Percentiles rank a stretch among this genome's conserved stretches.
phyloP scores from a whole-genome alignment of 2,888 invertebrate species.

The Drosophila anomalipes region DNA sequence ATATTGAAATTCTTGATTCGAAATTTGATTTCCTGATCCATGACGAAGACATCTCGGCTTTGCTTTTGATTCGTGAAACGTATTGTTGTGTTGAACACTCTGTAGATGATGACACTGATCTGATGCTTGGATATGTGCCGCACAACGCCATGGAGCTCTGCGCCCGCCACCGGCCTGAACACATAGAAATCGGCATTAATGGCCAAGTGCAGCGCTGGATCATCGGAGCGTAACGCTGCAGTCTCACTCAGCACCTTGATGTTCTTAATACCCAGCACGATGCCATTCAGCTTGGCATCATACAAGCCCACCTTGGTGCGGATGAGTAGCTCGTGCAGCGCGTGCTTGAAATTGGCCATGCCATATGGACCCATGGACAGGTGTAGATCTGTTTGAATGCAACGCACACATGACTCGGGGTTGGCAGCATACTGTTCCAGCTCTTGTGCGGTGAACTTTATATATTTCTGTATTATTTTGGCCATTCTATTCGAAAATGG shows the following conservation, averaged over 20 bases:
- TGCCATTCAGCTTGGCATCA: conserved; percentile 87
- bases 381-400: conserved; percentile 85
- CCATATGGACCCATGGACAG: conserved; percentile 87
- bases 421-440: conserved; percentile 86
- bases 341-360: conserved; percentile 85
- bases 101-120: conserved; percentile 88
- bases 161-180: conserved; percentile 87
- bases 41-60: conserved; percentile 76
- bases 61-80: conserved; percentile 82
- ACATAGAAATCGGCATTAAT: conserved; percentile 88
- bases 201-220: conserved; percentile 87
- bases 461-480: conserved; percentile 81
- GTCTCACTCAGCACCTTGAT: conserved; percentile 86
- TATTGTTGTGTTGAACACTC: conserved; percentile 88
- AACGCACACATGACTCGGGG: conserved; percentile 86
- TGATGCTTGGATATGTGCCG: conserved; percentile 87
- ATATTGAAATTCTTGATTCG: conserved; percentile 83
- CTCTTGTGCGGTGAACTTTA: conserved; percentile 85
- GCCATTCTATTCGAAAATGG: conserved; percentile 67
- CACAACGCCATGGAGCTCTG: conserved; percentile 87
- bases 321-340: conserved; percentile 85
- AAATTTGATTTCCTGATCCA: conserved; percentile 85
- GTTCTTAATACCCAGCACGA: conserved; percentile 88
- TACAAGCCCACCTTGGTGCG: conserved; percentile 86
- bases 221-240: conserved; percentile 86